Percentiles rank a stretch among this genome's conserved stretches.
Conservation (phyloP, 2,888 invertebrate genomes). For the Chloromyia formosa region DNA sequence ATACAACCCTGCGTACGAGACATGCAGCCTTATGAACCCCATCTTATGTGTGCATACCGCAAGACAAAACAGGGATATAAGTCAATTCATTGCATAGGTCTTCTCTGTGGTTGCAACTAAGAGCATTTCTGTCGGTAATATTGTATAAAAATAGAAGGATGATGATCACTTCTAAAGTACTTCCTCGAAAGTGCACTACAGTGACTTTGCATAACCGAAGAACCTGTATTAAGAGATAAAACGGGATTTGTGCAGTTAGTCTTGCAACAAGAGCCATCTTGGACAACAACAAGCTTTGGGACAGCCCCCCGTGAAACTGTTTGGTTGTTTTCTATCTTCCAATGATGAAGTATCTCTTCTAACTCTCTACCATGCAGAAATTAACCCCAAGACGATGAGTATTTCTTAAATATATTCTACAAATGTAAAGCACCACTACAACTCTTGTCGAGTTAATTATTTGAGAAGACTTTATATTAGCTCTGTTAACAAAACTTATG, state of each 20-base stretch:
- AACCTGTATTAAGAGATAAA: slow-evolving; percentile 18
- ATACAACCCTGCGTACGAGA: slow-evolving; percentile 19
- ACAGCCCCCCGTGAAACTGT: slow-evolving; percentile 8
- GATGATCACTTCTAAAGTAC: slow-evolving; percentile 41
- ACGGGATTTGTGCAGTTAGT: not conserved
- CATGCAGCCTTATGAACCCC: not conserved
- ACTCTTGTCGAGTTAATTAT: too few relatives aligned
- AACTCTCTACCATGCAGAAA: not conserved
- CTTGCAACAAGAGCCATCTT: slow-evolving; percentile 33
- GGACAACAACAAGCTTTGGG: not conserved
- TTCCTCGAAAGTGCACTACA: slow-evolving; percentile 37
- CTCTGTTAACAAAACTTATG: too few relatives aligned
- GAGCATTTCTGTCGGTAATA: slow-evolving; percentile 7
- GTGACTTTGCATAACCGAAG: not conserved
- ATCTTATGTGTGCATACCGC: slow-evolving; percentile 8
- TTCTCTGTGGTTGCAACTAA: slow-evolving; percentile 14
- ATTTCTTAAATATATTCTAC: too few relatives aligned
- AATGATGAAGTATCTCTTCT: not conserved
- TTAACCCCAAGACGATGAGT: not conserved
- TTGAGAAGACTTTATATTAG: too few relatives aligned
- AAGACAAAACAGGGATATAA: slow-evolving; percentile 21
- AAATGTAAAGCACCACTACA: too few relatives aligned
- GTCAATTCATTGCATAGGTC: slow-evolving; percentile 16
- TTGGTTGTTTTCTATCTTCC: not conserved
- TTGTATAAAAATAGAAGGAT: slow-evolving; percentile 26